Base-by-base conservation (phyloP, 1,140 invertebrate genomes). In the Acromyrmex charruanus region DNA sequence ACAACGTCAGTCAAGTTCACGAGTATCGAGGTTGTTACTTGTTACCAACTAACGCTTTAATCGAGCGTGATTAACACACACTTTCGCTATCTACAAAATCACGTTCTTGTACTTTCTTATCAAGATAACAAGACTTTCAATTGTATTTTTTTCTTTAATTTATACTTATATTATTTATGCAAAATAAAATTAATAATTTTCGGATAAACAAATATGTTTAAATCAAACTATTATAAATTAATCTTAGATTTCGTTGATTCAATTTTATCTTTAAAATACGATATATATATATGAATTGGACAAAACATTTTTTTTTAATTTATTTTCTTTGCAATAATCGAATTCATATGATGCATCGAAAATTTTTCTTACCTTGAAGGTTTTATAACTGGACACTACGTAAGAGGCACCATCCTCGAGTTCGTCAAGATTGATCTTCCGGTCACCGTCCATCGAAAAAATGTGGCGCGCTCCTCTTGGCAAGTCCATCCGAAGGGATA, bases 351-450 rank as follows among this genome's bases (percentile, higher is more conserved):
- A 66, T n/a, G 9, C 0, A 59, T 44, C 39, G 39, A 44, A 44
- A 10, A 44, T 14, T 39, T 71, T 14, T 94, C 96, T 96, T 96
- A 98, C 98, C 97, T 98, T 98, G 95, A 99, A 98, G n/a, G 97
- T 97, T 94, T 98, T 98, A 92, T 98, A 98, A 16, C 98, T 98
- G 3, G 98, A 98, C 9, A 98, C 98, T 79, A 99, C 98, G 93
- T 99, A 99, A 12, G 97, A 97, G n/a, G 97, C 97, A 16, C 98
- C 98, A 92, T 98, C 98, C 92, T 98, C 97, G 61, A 99, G 95
- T 90, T 99, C 98, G 71, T 98, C 98, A 35, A 99, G 95, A 86
- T 97, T 96, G 90, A 97, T 97, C 89, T 99, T 98, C 59, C 98
- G 96, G 87, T 97, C 97, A 0, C 98, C 98, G 88, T 99, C 98